Conservation (phyloP, 2,888 invertebrate species). For the Orchesellides sinensis region DNA sequence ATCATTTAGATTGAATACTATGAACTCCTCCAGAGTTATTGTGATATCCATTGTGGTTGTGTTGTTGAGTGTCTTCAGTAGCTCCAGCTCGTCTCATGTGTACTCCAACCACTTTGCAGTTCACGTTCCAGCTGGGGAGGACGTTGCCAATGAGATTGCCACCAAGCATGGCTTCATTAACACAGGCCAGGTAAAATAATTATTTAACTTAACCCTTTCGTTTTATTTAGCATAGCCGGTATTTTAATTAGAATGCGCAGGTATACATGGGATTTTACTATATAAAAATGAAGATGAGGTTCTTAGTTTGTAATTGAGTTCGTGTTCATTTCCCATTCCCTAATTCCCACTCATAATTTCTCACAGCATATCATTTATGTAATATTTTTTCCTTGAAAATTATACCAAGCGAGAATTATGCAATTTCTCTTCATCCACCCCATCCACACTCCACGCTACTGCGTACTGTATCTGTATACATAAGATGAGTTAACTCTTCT, state of each 20-base stretch:
- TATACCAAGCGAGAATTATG: too few species aligned
- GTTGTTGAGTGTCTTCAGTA: neutral
- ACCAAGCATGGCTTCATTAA: slow-evolving; percentile 78
- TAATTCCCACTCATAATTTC: slow-evolving; percentile 17
- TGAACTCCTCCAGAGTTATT: slow-evolving; percentile 13
- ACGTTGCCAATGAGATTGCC: slow-evolving; percentile 77
- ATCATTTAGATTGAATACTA: too few species aligned
- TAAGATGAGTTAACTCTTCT: too few species aligned
- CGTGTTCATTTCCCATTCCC: slow-evolving; percentile 11
- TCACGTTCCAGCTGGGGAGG: slow-evolving; percentile 77
- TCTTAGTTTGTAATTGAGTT: too few species aligned
- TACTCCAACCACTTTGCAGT: slow-evolving; percentile 80
- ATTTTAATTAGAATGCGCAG: too few species aligned
- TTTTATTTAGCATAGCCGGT: too few species aligned
- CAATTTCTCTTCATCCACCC: too few species aligned
- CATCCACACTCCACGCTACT: too few species aligned
- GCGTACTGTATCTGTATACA: too few species aligned
- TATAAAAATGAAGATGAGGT: too few species aligned
- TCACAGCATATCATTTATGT: slow-evolving; percentile 18
- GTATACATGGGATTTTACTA: too few species aligned
- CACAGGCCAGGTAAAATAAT: slow-evolving; percentile 78
- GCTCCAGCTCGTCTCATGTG: slow-evolving; percentile 29
- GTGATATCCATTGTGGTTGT: slow-evolving; percentile 10
- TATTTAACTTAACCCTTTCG: too few species aligned
- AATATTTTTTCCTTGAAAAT: slow-evolving; percentile 46